Base-by-base conservation (phyloP, 2,113 vertebrate species). In the Nettapus auritus region DNA sequence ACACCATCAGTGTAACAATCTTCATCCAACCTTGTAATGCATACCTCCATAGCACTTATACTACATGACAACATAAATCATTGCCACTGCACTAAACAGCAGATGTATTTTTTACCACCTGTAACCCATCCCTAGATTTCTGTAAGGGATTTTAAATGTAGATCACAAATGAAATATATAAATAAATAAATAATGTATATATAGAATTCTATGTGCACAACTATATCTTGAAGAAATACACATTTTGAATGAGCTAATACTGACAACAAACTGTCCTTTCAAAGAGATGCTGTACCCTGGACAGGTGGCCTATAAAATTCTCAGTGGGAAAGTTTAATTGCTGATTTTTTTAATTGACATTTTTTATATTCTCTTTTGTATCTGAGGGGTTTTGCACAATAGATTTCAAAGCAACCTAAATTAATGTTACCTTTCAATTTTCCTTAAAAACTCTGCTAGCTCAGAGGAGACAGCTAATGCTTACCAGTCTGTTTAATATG, bases 391-490 rank as follows among this genome's bases (percentile, higher is more conserved):
- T 94, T 79, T 73, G 13, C 8, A 48, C 26, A 85, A 76, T 6
- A 71, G 31, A 81, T 86, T 90, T n/a, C 36, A 86, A 94, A 79
- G 15, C 25, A 89, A 73, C 57, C 23, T n/a, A 73, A 79, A 57
- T 34, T 73, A 89, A 44, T 0, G 3, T 62, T 13, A 80, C 6
- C 3, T 88, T 90, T 82, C 9, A 69, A 53, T 66, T 88, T 86
- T 80, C 28, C 57, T 93, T 85, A 78, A 89, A 92, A 94, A 28
- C 29, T 88, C n/a, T 64, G 42, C 75, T 89, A 78, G 73, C 31
- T 75, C 53, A 91, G 57, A 88, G 57, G 36, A 94, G 31, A 75
- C 15, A 66, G 69, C 42, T 88, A 79, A 66, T 1, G 1, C 26
- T 80, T 90, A 29, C 33, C 8, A 21, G 16, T 80, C 26, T 31